Conservation (phyloP, 2,888 invertebrate species). For the Nomada lathburiana region DNA sequence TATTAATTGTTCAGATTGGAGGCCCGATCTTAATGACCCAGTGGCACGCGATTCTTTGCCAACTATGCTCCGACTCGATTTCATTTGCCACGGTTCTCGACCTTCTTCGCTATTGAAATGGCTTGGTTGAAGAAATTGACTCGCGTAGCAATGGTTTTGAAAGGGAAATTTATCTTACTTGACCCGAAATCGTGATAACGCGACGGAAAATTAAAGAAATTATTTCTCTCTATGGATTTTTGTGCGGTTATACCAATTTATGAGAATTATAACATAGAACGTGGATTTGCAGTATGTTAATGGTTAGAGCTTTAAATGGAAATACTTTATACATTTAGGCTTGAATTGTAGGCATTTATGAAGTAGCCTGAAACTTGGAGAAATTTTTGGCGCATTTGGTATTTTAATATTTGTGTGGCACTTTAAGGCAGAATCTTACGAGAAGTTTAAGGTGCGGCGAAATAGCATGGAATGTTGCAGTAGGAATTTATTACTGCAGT, state of each 20-base stretch:
- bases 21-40: conserved; percentile 34
- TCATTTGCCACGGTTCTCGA: conserved; percentile 1
- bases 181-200: not conserved
- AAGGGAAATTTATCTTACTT: not conserved
- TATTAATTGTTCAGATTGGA: conserved; percentile 42
- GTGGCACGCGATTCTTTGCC: conserved; percentile 39
- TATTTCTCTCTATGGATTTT: too few species aligned
- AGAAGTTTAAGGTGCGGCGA: conserved; percentile 35
- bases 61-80: conserved; percentile 21
- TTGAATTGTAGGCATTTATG: not conserved
- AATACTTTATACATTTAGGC: too few species aligned
- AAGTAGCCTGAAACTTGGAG: not conserved
- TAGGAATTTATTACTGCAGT: conserved; percentile 12
- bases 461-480: conserved; percentile 22
- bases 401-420: conserved; percentile 4
- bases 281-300: too few species aligned
- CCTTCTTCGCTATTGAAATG: conserved; percentile 24
- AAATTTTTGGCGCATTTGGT: not conserved
- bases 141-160: not conserved
- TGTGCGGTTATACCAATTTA: too few species aligned
- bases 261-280: too few species aligned
- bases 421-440: conserved; percentile 19
- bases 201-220: too few species aligned
- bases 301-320: too few species aligned
- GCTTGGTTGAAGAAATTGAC: not conserved